These are phyloP conservation scores for Cephonodes hylas DNA, from an alignment of 2,888 invertebrate genomes.

Conservation along the genomic window DNA sequence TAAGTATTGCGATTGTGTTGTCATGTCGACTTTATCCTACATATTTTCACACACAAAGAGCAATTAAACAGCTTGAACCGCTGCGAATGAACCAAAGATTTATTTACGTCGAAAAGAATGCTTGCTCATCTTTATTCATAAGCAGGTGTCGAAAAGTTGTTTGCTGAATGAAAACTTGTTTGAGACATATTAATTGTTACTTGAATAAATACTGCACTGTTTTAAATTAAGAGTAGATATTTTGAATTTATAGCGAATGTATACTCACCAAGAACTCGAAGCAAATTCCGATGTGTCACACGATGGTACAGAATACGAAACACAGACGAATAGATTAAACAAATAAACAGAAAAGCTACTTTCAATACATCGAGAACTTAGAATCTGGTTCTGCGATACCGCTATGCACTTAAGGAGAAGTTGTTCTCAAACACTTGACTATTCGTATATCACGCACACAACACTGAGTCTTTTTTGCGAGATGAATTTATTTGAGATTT, in stretches of 20 bases:
- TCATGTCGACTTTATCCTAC: background rate
- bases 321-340: slow-evolving; percentile 25
- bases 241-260: background rate
- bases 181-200: background rate
- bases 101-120: background rate
- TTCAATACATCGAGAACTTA: slow-evolving; percentile 49
- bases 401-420: slow-evolving; percentile 55
- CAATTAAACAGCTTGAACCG: slow-evolving; percentile 13
- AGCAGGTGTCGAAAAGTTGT: background rate
- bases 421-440: slow-evolving; percentile 36
- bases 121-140: background rate
- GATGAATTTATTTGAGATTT: slow-evolving; percentile 21
- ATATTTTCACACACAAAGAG: slow-evolving; percentile 18
- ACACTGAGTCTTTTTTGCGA: slow-evolving; percentile 28
- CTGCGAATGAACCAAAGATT: slow-evolving; percentile 1
- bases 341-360: slow-evolving; percentile 51
- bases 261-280: background rate
- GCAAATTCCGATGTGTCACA: slow-evolving; percentile 11
- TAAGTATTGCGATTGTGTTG: background rate
- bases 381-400: slow-evolving; percentile 66
- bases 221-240: background rate
- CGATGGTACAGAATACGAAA: slow-evolving; percentile 1
- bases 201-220: background rate
- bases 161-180: background rate
- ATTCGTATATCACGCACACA: slow-evolving; percentile 34